Conservation (phyloP, 2,113 vertebrate species). For the Lampris incognitus region DNA sequence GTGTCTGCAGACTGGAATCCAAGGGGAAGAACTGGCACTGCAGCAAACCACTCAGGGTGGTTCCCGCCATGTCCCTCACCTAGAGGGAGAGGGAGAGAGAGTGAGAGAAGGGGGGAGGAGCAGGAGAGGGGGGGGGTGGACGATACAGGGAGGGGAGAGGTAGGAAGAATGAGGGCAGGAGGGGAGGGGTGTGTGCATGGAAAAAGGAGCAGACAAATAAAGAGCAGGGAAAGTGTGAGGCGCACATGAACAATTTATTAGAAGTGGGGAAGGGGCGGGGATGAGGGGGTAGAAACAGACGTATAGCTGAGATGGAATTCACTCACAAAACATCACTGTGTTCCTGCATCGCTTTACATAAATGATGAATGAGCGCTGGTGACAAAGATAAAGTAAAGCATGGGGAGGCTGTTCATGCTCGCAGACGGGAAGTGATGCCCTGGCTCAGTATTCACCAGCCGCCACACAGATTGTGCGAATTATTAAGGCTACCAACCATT, state of each 20-base stretch:
- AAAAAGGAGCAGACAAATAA: not conserved
- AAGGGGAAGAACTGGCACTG: constrained; percentile 97
- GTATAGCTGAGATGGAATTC: constrained; percentile 60
- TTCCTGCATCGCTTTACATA: constrained; percentile 65
- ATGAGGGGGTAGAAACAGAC: constrained; percentile 14
- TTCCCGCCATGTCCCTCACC: constrained; percentile 98
- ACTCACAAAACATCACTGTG: constrained; percentile 54
- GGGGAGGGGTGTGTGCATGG: not conserved
- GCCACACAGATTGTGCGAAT: constrained; percentile 25
- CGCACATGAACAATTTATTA: constrained; percentile 52
- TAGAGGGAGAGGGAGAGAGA: constrained; percentile 54
- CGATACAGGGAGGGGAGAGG: no score
- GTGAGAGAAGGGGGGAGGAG: not conserved
- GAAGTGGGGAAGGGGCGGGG: constrained; percentile 21
- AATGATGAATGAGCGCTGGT: constrained; percentile 62
- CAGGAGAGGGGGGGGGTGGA: no score
- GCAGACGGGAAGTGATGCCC: constrained; percentile 40
- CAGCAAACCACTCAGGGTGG: constrained; percentile 94
- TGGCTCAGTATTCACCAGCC: constrained; percentile 10
- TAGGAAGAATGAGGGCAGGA: not conserved
- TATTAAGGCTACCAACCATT: constrained; percentile 17
- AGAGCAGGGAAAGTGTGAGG: constrained; percentile 32
- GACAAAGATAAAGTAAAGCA: not conserved
- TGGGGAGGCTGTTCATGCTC: constrained; percentile 34
- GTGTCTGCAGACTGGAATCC: constrained; percentile 91